Evolutionary conservation across 2,888 invertebrate genomes (phyloP), one percentile per base, ranked within the genome.

Genomic region (Tachina grossa): DNA sequence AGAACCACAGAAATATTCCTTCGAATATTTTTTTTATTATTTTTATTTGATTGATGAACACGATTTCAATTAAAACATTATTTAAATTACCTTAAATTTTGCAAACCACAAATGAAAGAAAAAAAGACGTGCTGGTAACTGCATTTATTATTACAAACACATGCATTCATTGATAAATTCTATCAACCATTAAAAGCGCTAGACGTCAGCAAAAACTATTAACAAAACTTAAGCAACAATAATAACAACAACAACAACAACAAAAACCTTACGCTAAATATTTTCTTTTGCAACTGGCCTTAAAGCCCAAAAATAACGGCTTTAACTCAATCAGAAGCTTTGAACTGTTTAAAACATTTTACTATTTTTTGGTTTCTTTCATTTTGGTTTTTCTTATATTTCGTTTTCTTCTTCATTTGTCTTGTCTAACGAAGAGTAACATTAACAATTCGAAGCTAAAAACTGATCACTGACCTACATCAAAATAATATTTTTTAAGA

Each of bases 381-480:
- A 9, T 19, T 65, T 9, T 41, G 49, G 14, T 8, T 53, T 80
- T 47, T 43, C 5, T 22, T 59, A 9, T 31, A 45, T 53, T 65
- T n/a, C 65, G 10, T 74, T 51, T 74, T 74, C 49, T 16, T 51
- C 31, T 57, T 51, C 49, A 19, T 49, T 61, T 61, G 9, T 8
- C 19, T 51, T 63, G 61, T 53, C 31, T 63, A 45, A 13, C 9
- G 13, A 53, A 47, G 31, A 68, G 22, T 55, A 59, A 41, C 14
- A 45, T 9, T 14, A 43, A 13, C 11, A 19, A 68, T 9, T 11
- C 45, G 55, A 49, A 49, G 68, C 31, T n/a, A 49, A 66, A 81
- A 57, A 49, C 81, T 68, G 75, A 63, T 82, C 71, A 85, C 83
- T 85, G 85, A 85, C 85, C 85, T 79, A 85, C 83, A 85, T 85